Conservation (phyloP, 2,113 vertebrate genomes). For the Actinemys pallida region DNA sequence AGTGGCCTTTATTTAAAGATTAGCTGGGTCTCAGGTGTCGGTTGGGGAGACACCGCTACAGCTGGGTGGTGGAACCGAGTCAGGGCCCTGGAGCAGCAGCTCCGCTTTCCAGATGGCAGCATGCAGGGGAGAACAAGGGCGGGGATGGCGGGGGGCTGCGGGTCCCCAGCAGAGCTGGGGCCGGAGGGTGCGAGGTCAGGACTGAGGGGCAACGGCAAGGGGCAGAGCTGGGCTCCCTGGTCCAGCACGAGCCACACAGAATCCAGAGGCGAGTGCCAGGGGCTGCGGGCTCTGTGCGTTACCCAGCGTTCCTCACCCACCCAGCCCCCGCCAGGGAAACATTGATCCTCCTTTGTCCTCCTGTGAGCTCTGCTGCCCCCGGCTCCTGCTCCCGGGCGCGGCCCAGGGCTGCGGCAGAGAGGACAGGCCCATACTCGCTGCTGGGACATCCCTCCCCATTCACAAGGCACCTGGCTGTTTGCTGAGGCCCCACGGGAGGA, state of each 20-base stretch:
- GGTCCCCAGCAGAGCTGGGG: too few relatives aligned
- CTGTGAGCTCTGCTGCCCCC: background rate
- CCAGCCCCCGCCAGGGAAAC: background rate
- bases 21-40: background rate
- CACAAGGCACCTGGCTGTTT: background rate
- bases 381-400: background rate
- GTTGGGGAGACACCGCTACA: too few relatives aligned
- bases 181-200: too few relatives aligned
- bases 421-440: background rate
- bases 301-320: background rate
- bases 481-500: background rate
- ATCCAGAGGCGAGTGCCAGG: too few relatives aligned
- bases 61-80: background rate
- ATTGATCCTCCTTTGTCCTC: background rate
- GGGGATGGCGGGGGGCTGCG: background rate
- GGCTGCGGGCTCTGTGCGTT: background rate
- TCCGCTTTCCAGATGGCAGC: fast-evolving
- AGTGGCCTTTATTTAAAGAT: background rate
- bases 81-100: background rate
- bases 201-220: background rate
- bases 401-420: background rate
- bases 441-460: background rate
- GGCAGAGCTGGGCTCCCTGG: background rate
- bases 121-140: fast-evolving
- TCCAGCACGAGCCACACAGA: background rate